Evolutionary conservation across 1,140 invertebrate species (phyloP), one percentile per base, ranked within the genome.

Genomic region (Macrosteles quadrilineatus): DNA sequence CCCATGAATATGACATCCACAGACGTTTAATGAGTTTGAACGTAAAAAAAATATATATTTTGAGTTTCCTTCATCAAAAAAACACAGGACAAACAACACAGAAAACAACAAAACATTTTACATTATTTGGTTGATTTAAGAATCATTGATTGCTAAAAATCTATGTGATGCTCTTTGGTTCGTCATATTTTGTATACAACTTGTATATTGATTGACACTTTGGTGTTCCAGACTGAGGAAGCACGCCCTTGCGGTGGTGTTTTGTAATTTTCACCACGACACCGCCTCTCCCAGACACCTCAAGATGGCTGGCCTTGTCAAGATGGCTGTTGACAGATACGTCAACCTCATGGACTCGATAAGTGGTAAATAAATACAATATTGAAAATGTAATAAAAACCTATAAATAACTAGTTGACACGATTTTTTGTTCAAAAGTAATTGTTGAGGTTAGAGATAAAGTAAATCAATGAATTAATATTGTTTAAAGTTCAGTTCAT

Each of bases 301-400:
- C 43, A 80, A 80, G 74, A 79, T 86, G 25, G 83, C 86, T 57
- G 83, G 82, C 14, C 74, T 87, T 2, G 85, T 87, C 0, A 81
- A 80, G 53, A 83, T 87, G 80, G 85, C 85, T 27, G 77, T 86
- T 55, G 84, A 87, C 70, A 82, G 84, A 73, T 87, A 87, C 73
- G 75, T 78, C 23, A 79, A 77, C 64, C 76, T 82, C 4, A 70
- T 82, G 45, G 80, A 83, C 71, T 77, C 78, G 68, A 79, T 82
- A 67, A 82, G 82, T 72, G 82, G 82, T 83, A 77, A 79, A 80
- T 78, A 11, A n/a, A n/a, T 27, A 29, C 25, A 12, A 29, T 32
- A 19, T 14, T 63, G 25, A 30, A 27, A 43, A 43, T n/a, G n/a
- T 43, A 43, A 43, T 11, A 9, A 43, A 43, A 43, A 43, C 40